Conservation (phyloP, 2,113 vertebrate genomes). For the Callithrix jacchus region DNA sequence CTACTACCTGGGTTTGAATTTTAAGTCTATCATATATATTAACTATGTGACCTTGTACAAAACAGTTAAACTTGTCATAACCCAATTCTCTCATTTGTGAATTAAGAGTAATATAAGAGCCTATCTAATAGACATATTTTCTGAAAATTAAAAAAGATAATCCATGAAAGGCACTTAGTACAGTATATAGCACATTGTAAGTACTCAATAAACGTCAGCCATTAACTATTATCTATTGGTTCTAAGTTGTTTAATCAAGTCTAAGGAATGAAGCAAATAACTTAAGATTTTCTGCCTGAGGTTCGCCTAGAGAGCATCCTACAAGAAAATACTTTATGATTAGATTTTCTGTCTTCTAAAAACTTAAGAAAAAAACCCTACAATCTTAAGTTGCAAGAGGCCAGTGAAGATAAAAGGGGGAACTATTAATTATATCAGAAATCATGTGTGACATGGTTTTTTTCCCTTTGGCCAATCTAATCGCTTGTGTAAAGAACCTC, state of each 20-base stretch:
- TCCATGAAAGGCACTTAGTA: background rate
- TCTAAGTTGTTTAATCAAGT: background rate
- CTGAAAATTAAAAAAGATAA: background rate
- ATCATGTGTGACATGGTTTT: background rate
- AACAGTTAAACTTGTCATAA: background rate
- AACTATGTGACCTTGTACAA: background rate
- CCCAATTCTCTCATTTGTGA: background rate
- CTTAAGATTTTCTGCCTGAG: background rate
- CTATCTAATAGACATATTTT: background rate
- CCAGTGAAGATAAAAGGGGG: background rate
- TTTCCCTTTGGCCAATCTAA: background rate
- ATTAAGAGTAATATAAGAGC: background rate
- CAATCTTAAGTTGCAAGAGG: background rate
- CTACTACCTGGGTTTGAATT: background rate
- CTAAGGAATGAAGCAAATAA: background rate
- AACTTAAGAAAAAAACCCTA: background rate
- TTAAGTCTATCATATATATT: background rate
- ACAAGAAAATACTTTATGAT: background rate
- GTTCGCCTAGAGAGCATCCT: background rate
- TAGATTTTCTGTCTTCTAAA: background rate
- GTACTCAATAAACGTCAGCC: background rate
- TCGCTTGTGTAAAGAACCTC: background rate
- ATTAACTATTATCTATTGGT: background rate
- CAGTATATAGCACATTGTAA: background rate
- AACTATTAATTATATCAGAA: background rate